phyloP scores from a whole-genome alignment of 2,113 vertebrate genomes.

The Elachura formosa region DNA sequence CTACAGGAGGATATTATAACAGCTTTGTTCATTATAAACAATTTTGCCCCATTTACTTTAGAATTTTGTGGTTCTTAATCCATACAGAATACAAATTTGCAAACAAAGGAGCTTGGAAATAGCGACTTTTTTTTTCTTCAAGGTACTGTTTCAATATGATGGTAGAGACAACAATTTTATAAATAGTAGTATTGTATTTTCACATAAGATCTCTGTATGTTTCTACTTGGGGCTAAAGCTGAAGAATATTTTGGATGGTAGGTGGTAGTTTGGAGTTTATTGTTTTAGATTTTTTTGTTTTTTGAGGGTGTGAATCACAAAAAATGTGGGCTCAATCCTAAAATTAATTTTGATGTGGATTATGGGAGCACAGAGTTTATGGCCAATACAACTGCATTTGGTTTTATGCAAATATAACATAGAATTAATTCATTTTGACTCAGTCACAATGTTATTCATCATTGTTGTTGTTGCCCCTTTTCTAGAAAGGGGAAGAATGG shows the following conservation, averaged over 20 bases:
- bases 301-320: background rate
- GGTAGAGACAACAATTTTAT: background rate
- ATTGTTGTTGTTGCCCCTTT: background rate
- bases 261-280: background rate
- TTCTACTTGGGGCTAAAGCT: background rate
- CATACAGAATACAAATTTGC: background rate
- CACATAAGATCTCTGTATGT: background rate
- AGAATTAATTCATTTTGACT: background rate
- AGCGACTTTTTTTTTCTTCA: background rate
- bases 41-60: constrained; percentile 61
- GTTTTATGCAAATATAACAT: background rate
- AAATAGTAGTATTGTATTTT: background rate
- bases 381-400: background rate
- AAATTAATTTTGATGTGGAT: background rate
- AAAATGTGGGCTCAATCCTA: background rate
- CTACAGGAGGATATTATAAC: constrained; percentile 33
- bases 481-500: background rate
- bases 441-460: background rate
- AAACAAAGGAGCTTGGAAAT: background rate
- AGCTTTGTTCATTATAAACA: constrained; percentile 51
- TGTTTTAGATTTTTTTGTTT: fast-evolving
- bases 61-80: constrained; percentile 41
- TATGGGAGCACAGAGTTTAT: background rate
- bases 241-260: background rate
- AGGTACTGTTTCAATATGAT: background rate